These are phyloP conservation scores for Cataglyphis rosenhaueri DNA, from an alignment of 2,888 invertebrate species.

Conservation along the genomic window DNA sequence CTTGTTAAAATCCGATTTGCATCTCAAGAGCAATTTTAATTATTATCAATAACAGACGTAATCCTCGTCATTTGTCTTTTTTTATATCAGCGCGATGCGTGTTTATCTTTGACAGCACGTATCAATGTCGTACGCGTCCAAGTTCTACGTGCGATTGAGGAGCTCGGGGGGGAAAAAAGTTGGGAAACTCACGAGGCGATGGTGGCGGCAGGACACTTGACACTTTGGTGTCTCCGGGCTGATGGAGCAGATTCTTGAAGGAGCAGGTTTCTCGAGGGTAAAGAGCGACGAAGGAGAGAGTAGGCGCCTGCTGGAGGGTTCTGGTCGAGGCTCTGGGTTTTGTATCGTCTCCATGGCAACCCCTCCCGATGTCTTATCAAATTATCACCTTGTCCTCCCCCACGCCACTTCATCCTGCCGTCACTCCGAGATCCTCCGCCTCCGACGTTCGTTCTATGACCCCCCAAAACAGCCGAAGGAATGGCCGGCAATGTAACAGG, in stretches of 20 bases:
- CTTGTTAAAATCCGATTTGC: neutral
- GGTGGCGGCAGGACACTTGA: slow-evolving; percentile 79
- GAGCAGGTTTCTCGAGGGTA: slow-evolving; percentile 70
- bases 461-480: slow-evolving; percentile 61
- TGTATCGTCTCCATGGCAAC: slow-evolving; percentile 85
- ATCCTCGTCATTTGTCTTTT: slow-evolving; percentile 6
- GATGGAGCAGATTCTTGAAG: slow-evolving; percentile 73
- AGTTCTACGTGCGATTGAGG: slow-evolving; percentile 38
- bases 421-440: slow-evolving; percentile 66
- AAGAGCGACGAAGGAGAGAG: slow-evolving; percentile 60
- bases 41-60: neutral
- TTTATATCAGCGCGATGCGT: slow-evolving; percentile 29
- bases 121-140: slow-evolving; percentile 54
- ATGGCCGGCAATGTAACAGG: slow-evolving; percentile 75
- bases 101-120: slow-evolving; percentile 72
- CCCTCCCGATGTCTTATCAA: slow-evolving; percentile 85
- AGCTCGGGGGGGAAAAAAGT: slow-evolving; percentile 39
- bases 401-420: slow-evolving; percentile 68
- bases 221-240: slow-evolving; percentile 78
- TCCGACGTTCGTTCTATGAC: slow-evolving; percentile 59
- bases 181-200: slow-evolving; percentile 36
- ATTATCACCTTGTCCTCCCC: slow-evolving; percentile 84
- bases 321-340: slow-evolving; percentile 78
- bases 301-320: slow-evolving; percentile 59
- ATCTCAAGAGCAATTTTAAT: neutral